A percentile compares a stretch with the other conserved stretches of the same genome.
These are phyloP conservation scores for Cyphomyrus discorhynchus DNA, from an alignment of 2,113 vertebrate genomes.

Conservation along the genomic window DNA sequence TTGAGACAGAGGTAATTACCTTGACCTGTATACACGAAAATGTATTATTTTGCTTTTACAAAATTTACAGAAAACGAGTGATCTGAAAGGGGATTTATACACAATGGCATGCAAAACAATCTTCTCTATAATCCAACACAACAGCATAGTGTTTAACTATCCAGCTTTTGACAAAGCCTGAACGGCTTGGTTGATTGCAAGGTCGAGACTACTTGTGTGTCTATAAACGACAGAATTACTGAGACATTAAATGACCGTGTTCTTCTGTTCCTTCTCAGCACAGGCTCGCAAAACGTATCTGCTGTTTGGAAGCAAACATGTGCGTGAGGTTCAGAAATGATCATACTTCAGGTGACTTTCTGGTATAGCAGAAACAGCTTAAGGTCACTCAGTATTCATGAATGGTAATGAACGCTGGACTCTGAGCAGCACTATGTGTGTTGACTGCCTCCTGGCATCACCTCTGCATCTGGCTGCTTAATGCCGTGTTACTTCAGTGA, in stretches of 20 bases:
- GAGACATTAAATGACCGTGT: background rate
- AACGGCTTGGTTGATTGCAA: background rate
- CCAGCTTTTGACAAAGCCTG: background rate
- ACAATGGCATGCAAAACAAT: background rate
- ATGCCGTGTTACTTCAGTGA: background rate
- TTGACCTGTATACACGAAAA: background rate
- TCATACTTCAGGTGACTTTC: background rate
- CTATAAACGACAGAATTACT: background rate
- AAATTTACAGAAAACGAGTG: background rate
- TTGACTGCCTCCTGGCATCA: background rate
- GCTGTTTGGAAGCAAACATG: background rate
- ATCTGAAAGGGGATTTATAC: background rate
- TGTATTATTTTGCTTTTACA: background rate
- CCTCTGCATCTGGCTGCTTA: background rate
- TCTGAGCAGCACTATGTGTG: background rate
- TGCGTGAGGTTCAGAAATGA: background rate
- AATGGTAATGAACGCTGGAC: background rate
- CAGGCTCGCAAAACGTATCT: background rate
- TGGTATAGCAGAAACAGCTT: background rate
- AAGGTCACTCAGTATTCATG: background rate
- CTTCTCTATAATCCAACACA: background rate
- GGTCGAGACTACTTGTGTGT: background rate
- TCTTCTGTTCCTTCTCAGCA: background rate
- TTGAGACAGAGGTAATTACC: background rate
- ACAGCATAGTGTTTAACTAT: background rate